phyloP scores from a whole-genome alignment of 1,140 invertebrate species.

The Penaeus indicus region DNA sequence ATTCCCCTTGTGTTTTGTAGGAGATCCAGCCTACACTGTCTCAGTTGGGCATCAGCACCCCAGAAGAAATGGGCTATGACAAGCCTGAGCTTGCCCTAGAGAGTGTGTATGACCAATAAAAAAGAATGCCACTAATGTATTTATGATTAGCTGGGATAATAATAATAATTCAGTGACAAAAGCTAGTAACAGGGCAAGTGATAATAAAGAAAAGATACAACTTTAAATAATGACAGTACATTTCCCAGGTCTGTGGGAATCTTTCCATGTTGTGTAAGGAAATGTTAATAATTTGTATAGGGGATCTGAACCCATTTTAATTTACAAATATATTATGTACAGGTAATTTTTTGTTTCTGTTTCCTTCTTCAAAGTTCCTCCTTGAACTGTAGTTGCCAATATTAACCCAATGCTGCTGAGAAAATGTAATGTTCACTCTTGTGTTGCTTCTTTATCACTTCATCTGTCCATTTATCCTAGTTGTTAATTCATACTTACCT shows the following conservation, averaged over 20 bases:
- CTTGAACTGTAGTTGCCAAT: no score
- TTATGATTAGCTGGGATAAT: neutral
- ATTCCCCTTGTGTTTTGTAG: conserved; percentile 72
- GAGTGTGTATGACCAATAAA: conserved; percentile 78
- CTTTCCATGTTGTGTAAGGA: neutral
- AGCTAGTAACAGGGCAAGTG: no score
- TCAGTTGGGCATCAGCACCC: conserved; percentile 93
- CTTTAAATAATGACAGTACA: neutral
- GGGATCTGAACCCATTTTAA: conserved; percentile 15
- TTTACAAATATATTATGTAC: conserved; percentile 60
- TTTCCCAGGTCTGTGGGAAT: neutral
- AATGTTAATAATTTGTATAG: conserved; percentile 47
- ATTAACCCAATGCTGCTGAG: no score
- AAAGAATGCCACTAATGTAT: neutral
- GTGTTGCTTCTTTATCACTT: neutral
- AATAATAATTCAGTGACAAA: no score
- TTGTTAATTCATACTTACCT: no score
- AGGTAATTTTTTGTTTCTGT: conserved; percentile 2
- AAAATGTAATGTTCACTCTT: no score
- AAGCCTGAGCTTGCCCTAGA: conserved; percentile 93
- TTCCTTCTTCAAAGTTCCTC: neutral
- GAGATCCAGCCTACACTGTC: conserved; percentile 93
- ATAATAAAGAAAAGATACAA: neutral
- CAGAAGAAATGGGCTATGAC: conserved; percentile 96
- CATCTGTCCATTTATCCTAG: no score